These are phyloP conservation scores for Pseudomyrmex pallidus DNA, from an alignment of 1,140 invertebrate genomes.

Conservation along the genomic window DNA sequence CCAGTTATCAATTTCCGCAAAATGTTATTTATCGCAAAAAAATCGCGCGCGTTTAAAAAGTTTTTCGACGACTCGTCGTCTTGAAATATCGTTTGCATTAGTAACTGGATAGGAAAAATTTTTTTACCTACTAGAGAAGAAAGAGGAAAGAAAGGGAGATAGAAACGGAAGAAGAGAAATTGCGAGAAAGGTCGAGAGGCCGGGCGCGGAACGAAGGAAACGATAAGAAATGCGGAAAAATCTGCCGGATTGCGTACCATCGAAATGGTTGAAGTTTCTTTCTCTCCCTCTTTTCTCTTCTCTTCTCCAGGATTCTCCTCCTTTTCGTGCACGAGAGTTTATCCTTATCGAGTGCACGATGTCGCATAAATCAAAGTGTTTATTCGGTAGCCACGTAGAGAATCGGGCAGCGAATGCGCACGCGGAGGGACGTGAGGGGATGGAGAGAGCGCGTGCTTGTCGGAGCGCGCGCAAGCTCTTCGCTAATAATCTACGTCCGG, in stretches of 20 bases:
- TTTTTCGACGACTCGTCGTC: neutral
- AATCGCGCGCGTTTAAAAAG: neutral
- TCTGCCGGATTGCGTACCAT: constrained; percentile 56
- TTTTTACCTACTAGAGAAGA: neutral
- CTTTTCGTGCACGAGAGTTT: constrained; percentile 48
- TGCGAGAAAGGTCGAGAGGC: neutral
- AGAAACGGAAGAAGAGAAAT: neutral
- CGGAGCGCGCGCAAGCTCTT: constrained; percentile 55
- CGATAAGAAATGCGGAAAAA: constrained; percentile 23
- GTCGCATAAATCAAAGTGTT: constrained; percentile 79
- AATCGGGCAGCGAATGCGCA: constrained; percentile 2
- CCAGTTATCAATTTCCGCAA: neutral
- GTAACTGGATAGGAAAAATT: neutral
- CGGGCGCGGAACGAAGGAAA: neutral
- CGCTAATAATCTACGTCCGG: constrained; percentile 76
- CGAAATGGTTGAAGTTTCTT: constrained; percentile 56
- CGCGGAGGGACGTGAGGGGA: neutral
- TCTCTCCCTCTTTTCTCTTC: too few relatives aligned
- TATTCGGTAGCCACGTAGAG: constrained; percentile 66
- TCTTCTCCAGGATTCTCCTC: neutral
- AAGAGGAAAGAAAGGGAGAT: neutral
- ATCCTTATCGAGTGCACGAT: constrained; percentile 74
- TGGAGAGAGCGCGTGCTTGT: too few relatives aligned
- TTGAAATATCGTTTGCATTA: neutral
- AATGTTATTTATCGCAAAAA: neutral